Evolutionary conservation across 2,888 invertebrate genomes (phyloP).

Genomic region (Sabellastarte sp.): DNA sequence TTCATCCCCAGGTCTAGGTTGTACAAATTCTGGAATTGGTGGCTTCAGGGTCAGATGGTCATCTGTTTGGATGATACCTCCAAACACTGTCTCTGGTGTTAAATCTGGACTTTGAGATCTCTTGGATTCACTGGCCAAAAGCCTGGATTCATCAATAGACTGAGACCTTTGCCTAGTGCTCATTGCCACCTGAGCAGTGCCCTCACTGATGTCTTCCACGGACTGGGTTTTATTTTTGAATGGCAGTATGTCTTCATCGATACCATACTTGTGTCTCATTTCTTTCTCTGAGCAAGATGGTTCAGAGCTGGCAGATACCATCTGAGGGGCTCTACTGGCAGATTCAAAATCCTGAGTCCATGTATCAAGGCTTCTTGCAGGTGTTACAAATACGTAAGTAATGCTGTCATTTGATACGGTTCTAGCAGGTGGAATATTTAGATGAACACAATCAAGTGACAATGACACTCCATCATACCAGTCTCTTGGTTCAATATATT

Average conservation of each 20-base stretch:
- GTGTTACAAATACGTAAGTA: constrained; percentile 20
- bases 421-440: not conserved
- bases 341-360: not conserved
- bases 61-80: not conserved
- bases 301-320: not conserved
- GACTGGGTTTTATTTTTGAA: not conserved
- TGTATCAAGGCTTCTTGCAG: constrained; percentile 4
- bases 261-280: not conserved
- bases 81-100: constrained; percentile 2
- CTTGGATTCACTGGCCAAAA: not conserved
- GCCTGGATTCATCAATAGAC: constrained; percentile 5
- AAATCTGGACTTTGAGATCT: not conserved
- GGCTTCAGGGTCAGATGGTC: not conserved
- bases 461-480: not conserved
- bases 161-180: constrained; percentile 4
- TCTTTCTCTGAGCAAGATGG: not conserved
- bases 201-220: not conserved
- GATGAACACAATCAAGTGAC: constrained; percentile 14
- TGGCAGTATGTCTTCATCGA: not conserved
- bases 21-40: not conserved
- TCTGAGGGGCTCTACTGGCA: not conserved
- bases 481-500: constrained; percentile 5
- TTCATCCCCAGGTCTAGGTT: not conserved
- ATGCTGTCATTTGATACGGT: constrained; percentile 18
- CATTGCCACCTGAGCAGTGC: not conserved